Conservation (phyloP, 2,113 vertebrate species). For the Gymnarchus niloticus region DNA sequence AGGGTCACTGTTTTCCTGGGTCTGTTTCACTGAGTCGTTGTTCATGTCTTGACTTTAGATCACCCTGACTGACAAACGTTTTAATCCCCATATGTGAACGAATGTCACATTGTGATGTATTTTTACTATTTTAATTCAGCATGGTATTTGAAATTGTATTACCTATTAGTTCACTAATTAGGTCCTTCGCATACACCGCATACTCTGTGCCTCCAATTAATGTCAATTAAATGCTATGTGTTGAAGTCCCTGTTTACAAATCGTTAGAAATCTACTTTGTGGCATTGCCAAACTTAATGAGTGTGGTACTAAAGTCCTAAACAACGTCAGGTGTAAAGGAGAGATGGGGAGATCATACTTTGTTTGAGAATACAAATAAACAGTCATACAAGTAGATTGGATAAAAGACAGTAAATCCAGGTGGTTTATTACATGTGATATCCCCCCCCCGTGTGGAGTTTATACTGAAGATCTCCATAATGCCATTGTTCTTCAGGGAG, state of each 20-base stretch:
- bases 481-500: background rate
- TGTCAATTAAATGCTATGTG: background rate
- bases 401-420: background rate
- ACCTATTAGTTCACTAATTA: background rate
- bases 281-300: background rate
- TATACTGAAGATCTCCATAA: background rate
- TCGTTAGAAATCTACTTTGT: background rate
- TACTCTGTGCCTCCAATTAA: background rate
- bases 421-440: background rate
- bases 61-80: background rate
- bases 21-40: background rate
- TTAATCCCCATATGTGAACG: background rate
- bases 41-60: background rate
- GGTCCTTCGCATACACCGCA: background rate
- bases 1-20: background rate
- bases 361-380: background rate
- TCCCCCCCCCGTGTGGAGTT: background rate
- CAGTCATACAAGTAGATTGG: background rate
- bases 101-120: background rate
- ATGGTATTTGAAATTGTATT: background rate
- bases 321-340: background rate
- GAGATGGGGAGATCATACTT: background rate
- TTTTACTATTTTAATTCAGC: background rate
- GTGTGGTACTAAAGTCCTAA: background rate
- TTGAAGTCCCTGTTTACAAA: background rate